phyloP scores from a whole-genome alignment of 1,140 invertebrate species.

The Ectropis grisescens region DNA sequence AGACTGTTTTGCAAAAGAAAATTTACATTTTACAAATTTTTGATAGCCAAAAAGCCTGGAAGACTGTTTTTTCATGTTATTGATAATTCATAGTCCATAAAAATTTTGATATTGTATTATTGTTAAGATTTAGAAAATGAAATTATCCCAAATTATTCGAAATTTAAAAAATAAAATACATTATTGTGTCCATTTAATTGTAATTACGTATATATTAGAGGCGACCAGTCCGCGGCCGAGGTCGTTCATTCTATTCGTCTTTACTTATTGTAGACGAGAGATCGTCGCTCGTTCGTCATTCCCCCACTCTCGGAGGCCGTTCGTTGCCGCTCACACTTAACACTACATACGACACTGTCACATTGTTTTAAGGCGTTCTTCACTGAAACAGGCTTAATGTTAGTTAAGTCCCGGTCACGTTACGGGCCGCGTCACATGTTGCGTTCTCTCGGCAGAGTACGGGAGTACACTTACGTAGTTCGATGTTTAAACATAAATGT shows the following conservation, averaged over 20 bases:
- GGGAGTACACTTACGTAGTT: conserved; percentile 2
- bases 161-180: no score
- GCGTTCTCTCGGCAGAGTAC: no score
- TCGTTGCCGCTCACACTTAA: not conserved
- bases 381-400: conserved; percentile 25
- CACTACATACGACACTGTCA: not conserved
- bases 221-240: no score
- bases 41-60: conserved; percentile 55
- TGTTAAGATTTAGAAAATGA: conserved; percentile 28
- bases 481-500: conserved; percentile 8
- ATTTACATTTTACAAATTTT: conserved; percentile 66
- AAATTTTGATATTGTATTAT: conserved; percentile 62
- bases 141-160: no score
- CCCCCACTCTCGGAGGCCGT: not conserved
- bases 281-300: not conserved
- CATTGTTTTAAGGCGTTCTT: conserved; percentile 11
- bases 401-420: conserved; percentile 1
- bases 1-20: conserved; percentile 35
- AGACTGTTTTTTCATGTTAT: conserved; percentile 66
- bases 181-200: not conserved
- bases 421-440: conserved; percentile 1
- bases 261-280: conserved; percentile 1
- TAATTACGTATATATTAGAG: not conserved
- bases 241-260: no score
- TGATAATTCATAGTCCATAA: conserved; percentile 59